Evolutionary conservation across 2,888 invertebrate genomes (phyloP).

Genomic region (Nomada flava): DNA sequence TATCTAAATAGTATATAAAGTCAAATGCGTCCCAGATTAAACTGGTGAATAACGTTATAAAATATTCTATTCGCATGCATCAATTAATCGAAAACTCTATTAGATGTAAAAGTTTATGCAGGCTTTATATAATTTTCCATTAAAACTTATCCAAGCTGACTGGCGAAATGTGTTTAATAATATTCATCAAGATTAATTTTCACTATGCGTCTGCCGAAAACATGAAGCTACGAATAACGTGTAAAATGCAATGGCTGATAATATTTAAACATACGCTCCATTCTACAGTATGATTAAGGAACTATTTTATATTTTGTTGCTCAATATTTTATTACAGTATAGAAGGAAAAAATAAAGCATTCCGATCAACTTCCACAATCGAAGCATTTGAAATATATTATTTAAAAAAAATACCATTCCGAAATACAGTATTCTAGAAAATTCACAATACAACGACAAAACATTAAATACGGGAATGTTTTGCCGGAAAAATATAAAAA

Average conservation of each 20-base stretch:
- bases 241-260: not conserved
- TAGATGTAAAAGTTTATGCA: constrained; percentile 6
- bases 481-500: not conserved
- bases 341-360: no score
- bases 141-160: constrained; percentile 2
- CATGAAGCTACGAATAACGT: not conserved
- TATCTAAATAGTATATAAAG: not conserved
- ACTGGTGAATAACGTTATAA: not conserved
- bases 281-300: not conserved
- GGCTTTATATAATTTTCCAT: constrained; percentile 9
- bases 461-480: not conserved
- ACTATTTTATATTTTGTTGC: no score
- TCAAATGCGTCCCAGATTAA: not conserved
- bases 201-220: not conserved
- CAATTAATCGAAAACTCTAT: constrained; percentile 27
- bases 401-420: no score
- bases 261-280: not conserved
- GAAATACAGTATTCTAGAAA: not conserved
- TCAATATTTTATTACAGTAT: no score
- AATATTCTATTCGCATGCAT: constrained; percentile 12
- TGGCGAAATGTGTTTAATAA: not conserved
- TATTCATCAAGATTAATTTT: constrained; percentile 2
- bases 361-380: no score
- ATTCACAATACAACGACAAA: not conserved
- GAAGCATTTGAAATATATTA: no score